Evolutionary conservation across 2,797 vertebrate species (phyloP).

Genomic region (Sebastes steindachneri): DNA sequence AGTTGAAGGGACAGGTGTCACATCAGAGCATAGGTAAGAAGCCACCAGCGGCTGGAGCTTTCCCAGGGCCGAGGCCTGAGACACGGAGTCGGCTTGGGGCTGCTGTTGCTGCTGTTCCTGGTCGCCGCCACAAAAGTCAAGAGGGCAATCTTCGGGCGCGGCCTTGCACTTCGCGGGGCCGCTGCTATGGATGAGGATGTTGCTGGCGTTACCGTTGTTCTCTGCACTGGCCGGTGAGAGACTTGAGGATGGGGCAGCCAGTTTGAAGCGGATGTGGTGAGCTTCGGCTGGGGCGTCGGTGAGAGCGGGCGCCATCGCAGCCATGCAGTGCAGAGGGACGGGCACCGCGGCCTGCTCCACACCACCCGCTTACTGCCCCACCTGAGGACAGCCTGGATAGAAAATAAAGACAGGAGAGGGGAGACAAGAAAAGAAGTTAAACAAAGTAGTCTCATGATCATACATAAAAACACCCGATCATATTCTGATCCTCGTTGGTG

Average conservation of each 20-base stretch:
- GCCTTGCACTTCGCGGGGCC: constrained; percentile 91
- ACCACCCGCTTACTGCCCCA: constrained; percentile 90
- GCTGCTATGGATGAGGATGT: constrained; percentile 93
- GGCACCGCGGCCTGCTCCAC: constrained; percentile 94
- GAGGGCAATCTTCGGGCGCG: constrained; percentile 86
- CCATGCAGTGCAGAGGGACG: constrained; percentile 98
- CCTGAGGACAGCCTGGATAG: constrained; percentile 86
- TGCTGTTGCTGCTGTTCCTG: constrained; percentile 85
- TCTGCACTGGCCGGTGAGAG: constrained; percentile 95
- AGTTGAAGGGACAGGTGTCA: constrained; percentile 89
- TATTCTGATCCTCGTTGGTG: background rate
- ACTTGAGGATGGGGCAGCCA: constrained; percentile 97
- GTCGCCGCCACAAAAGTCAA: constrained; percentile 87
- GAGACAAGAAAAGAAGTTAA: constrained; percentile 26
- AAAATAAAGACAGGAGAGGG: constrained; percentile 11
- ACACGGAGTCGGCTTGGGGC: constrained; percentile 67
- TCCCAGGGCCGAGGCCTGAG: constrained; percentile 84
- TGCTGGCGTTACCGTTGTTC: constrained; percentile 95
- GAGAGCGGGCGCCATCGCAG: constrained; percentile 99
- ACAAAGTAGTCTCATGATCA: background rate
- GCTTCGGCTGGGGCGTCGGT: constrained; percentile 99
- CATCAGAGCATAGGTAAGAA: constrained; percentile 94
- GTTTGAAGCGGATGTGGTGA: constrained; percentile 99
- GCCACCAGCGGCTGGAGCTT: constrained; percentile 95
- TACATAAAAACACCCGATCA: background rate